Evolutionary conservation across 2,888 invertebrate genomes (phyloP).

Genomic region (Eustalomyia histrio): DNA sequence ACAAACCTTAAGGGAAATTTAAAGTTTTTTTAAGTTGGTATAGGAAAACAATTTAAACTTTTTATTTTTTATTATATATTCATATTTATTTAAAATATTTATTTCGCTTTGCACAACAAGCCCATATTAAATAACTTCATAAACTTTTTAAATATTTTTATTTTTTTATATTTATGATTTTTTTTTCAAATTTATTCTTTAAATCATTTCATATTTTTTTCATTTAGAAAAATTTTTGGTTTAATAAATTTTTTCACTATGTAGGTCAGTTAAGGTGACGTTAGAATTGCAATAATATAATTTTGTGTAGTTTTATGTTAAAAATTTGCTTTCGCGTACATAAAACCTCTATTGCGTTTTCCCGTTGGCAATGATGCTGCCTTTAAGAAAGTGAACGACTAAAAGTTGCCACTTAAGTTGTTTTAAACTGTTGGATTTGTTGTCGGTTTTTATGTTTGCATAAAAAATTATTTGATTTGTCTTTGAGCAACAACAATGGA

Average conservation of each 20-base stretch:
- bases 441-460: not conserved
- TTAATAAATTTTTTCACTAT: not conserved
- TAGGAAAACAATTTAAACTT: constrained; percentile 1
- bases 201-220: not conserved
- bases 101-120: too few species aligned
- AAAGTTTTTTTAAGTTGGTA: constrained; percentile 1
- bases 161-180: not conserved
- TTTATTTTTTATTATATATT: not conserved
- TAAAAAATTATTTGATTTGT: constrained; percentile 6
- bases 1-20: constrained; percentile 19
- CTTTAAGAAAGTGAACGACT: constrained; percentile 29
- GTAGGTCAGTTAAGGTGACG: constrained; percentile 29
- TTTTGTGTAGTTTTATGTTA: not conserved
- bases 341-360: not conserved
- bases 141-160: too few species aligned
- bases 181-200: not conserved
- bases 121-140: too few species aligned
- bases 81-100: not conserved
- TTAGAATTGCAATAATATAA: constrained; percentile 12
- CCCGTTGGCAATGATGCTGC: constrained; percentile 27
- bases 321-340: not conserved
- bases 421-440: constrained; percentile 21
- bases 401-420: constrained; percentile 22
- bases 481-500: not conserved
- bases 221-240: too few species aligned